Evolutionary conservation across 2,888 invertebrate genomes (phyloP), one percentile per base, ranked within the genome.

Genomic region (Gnatocerus cornutus): DNA sequence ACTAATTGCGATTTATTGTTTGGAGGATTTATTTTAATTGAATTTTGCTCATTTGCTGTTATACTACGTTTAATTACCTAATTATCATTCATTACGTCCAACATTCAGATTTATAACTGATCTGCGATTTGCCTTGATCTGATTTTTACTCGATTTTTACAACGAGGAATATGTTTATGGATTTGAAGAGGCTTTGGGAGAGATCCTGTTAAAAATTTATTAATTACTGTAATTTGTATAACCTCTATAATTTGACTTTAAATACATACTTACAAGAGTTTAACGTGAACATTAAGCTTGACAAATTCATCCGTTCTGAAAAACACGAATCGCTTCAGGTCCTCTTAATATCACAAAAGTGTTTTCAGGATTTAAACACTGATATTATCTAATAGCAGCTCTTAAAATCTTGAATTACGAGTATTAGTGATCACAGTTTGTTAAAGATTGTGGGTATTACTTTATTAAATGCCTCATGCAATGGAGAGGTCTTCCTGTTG

Each of bases 1-100:
- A 80, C 81, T 81, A 81, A 81, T 81, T 81, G 80, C 81, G 76
- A 81, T 81, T 81, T 81, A 81, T 81, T 81, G 81, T 81, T 76
- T 73, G 69, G 70, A 73, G 77, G 75, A 80, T 80, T 80, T 76
- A 76, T 78, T 81, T 81, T 81, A 81, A 81, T 81, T 81, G 81
- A 81, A 79, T 80, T 79, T 78, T 75, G 74, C 77, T 78, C 77
- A 78, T 80, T 79, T 78, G 78, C 77, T 71, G 68, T 73, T 71
- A 66, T 71, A 64, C 63, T 66, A 59, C 62, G 37, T 73, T 69
- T 75, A 74, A 76, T 77, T 72, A 75, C 73, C 73, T 74, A 73
- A 76, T 74, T 76, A 74, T 69, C 73, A 73, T 71, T 67, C 70
- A 67, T 71, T 71, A 71, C 53, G 53, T 69, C 61, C 13, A 53